Evolutionary conservation across 2,888 invertebrate species (phyloP), one percentile per base, ranked within the genome.

Genomic region (Xestoiulus laeticollis): DNA sequence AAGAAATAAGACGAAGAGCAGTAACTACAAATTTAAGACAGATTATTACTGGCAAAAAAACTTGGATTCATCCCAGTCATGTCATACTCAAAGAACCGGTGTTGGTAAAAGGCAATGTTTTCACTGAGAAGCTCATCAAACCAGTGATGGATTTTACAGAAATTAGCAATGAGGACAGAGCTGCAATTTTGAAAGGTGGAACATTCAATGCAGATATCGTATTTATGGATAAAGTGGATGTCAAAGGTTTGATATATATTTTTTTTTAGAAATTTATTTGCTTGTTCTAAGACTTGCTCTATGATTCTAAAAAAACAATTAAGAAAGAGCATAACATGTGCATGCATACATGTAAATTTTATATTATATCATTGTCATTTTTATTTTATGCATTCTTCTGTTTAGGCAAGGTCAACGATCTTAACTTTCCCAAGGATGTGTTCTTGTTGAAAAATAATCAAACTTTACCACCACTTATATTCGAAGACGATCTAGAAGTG

Each of bases 11-110:
- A 22, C 85, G 8, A 16, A 85, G 14, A 19, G 85, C 85, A 8
- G 16, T 85, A 30, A 85, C 85, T 5, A 85, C 16, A 16, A 14
- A 48, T 22, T n/a, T 16, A 22, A 48, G 48, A 16, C 85, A 85
- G 14, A 48, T 44, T 22, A 85, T 85, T 16, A 44, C 43, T 44
- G 85, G 85, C 8, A 85, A 43, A 14, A 85, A 85, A 22, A 85
- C 44, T 44, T 85, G 43, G 43, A 19, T 22, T 5, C 8, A 22
- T n/a, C 10, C 59, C 59, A 59, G 59, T 59, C 8, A 22, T 59
- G n/a, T 59, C n/a, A n/a, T 59, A n/a, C 59, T 59, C 6, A 8
- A 59, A 22, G 59, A 22, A 59, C 59, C 59, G 2, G 59, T 59
- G 59, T 3, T 59, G 59, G n/a, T 59, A 8, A 59, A 59, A 59